phyloP scores from a whole-genome alignment of 2,797 vertebrate genomes.

The Ficedula albicollis region DNA sequence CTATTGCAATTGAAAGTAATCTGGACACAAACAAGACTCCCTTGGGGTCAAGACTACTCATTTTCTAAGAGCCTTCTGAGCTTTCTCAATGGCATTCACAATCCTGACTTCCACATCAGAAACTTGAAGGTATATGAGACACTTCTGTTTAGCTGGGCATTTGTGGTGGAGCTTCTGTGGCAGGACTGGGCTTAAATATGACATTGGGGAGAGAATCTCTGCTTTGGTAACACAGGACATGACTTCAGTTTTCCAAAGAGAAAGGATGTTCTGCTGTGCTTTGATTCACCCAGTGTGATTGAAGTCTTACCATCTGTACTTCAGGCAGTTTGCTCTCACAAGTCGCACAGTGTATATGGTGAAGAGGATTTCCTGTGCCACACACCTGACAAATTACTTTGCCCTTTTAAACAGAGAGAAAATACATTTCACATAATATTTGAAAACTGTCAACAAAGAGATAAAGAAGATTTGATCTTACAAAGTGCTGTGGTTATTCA shows the following conservation, averaged over 20 bases:
- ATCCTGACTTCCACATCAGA: not conserved
- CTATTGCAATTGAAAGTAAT: not conserved
- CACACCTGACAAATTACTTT: conserved; percentile 84
- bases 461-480: not conserved
- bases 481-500: not conserved
- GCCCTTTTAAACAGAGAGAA: conserved; percentile 75
- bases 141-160: not conserved
- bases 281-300: not conserved
- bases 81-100: not conserved
- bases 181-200: not conserved
- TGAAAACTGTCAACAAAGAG: not conserved
- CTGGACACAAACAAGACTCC: not conserved
- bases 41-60: not conserved
- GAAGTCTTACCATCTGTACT: conserved; percentile 73
- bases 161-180: not conserved
- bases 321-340: conserved; percentile 83
- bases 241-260: not conserved
- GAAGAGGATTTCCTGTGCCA: conserved; percentile 86
- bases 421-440: not conserved
- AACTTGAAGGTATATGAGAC: not conserved
- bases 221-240: not conserved
- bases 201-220: not conserved
- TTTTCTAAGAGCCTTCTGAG: not conserved
- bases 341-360: conserved; percentile 83
- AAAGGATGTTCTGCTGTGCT: not conserved